These are phyloP conservation scores for Arenaria interpres DNA, from an alignment of 2,113 vertebrate species.

Conservation along the genomic window DNA sequence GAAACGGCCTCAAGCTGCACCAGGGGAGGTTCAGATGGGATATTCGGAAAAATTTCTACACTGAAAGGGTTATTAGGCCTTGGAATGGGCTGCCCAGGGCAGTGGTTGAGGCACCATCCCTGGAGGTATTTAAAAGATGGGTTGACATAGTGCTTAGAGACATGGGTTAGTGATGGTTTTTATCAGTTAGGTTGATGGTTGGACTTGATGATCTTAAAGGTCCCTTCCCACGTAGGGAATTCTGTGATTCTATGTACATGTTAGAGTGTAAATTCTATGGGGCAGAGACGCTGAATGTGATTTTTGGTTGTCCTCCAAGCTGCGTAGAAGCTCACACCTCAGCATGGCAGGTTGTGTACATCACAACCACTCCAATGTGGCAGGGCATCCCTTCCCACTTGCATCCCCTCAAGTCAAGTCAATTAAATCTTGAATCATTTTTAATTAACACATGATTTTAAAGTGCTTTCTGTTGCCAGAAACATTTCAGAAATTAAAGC, in stretches of 20 bases:
- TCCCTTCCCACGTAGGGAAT: too few species aligned
- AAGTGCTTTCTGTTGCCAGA: neutral
- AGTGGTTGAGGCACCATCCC: too few species aligned
- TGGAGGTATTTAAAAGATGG: too few species aligned
- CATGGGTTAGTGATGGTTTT: too few species aligned
- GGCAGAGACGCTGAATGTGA: accelerated
- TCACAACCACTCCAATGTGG: neutral
- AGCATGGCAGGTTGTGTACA: neutral
- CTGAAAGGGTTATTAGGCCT: too few species aligned
- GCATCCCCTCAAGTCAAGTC: neutral
- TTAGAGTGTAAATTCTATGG: neutral
- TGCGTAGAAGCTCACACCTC: neutral
- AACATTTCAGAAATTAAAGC: neutral
- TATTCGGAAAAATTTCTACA: too few species aligned
- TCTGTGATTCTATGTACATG: neutral
- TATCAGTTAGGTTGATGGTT: too few species aligned
- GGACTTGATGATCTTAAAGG: too few species aligned
- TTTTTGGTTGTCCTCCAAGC: neutral
- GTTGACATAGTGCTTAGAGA: too few species aligned
- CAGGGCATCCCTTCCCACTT: neutral
- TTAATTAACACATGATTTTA: neutral
- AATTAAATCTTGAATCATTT: neutral
- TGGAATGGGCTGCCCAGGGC: too few species aligned
- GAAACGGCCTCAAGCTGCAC: too few species aligned
- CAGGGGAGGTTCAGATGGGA: too few species aligned